A percentile compares a stretch with the other conserved stretches of the same genome.
These are phyloP conservation scores for Rhagoletis pomonella DNA, from an alignment of 1,140 invertebrate genomes.

Conservation along the genomic window DNA sequence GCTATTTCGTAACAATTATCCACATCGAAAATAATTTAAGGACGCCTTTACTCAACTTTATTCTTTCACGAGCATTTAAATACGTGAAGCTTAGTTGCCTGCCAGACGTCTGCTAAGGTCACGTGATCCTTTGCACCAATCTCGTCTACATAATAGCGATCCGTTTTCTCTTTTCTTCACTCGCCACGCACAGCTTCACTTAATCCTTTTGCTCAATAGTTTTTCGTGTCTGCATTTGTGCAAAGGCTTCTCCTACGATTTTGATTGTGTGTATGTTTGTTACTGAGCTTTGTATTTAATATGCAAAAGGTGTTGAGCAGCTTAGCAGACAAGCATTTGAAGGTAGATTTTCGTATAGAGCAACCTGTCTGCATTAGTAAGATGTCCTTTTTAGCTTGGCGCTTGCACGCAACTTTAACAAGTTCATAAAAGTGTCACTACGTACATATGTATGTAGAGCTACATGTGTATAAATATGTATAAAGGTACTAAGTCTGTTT, in stretches of 20 bases:
- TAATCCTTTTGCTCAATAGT: constrained; percentile 47
- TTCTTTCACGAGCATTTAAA: neutral
- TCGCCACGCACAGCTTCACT: neutral
- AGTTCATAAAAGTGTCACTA: neutral
- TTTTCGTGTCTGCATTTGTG: constrained; percentile 4
- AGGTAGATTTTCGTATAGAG: neutral
- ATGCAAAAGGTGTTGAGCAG: constrained; percentile 45
- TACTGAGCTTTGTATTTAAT: constrained; percentile 33
- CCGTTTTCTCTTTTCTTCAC: neutral
- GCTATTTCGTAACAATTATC: too few species aligned
- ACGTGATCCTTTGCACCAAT: constrained; percentile 3
- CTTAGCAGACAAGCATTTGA: neutral
- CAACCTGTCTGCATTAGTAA: neutral
- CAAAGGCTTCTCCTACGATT: neutral
- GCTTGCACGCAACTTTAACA: neutral
- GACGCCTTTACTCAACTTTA: neutral
- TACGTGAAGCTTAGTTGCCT: neutral
- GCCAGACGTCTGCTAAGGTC: neutral
- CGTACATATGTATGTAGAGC: neutral
- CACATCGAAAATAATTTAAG: too few species aligned
- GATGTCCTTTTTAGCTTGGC: neutral
- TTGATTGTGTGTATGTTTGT: neutral
- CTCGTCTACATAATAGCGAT: constrained; percentile 8
- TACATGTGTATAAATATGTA: neutral
- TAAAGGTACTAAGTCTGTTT: neutral